Evolutionary conservation across 2,888 invertebrate genomes (phyloP), one percentile per base, ranked within the genome.

Genomic region (Campopleginae sp.): DNA sequence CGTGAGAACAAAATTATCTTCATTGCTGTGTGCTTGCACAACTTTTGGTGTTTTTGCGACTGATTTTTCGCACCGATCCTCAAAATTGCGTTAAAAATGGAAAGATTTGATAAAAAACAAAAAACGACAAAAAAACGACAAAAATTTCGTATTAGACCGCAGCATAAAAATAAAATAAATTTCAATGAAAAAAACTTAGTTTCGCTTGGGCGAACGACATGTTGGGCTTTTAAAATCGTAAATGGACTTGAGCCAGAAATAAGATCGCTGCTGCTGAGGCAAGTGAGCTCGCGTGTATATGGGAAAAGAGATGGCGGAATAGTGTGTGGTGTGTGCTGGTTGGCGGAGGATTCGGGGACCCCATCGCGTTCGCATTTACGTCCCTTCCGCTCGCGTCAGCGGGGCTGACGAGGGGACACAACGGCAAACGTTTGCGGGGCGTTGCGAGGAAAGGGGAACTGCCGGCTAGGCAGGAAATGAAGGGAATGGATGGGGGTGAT

Each of bases 401-500:
- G 77, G 79, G 87, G 81, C 78, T 79, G 78, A 71, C 80, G 79
- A 68, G 77, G 71, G 68, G 61, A 85, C 61, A 72, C 74, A 71
- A 61, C 46, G 79, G 70, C 79, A 61, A 79, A 48, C 91, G 90
- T 85, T 83, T 86, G 88, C 86, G 80, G 78, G 87, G 84, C 46
- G 74, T 44, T 54, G 74, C 65, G 80, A 75, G 61, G 61, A 65
- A 48, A 66, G 86, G 79, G 80, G 65, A 70, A 66, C 72, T 84
- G 87, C 80, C 86, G 86, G 82, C 82, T 68, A 86, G 90, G 88
- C 90, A 91, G 91, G 90, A 91, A 91, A 91, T 91, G 90, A 91
- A 90, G 90, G 88, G 89, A 90, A 89, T 87, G 89, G 89, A 72
- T 70, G 86, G 87, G 92, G 91, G 91, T 91, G 92, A 93, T 92